A percentile compares a stretch with the other conserved stretches of the same genome.
Conservation (phyloP, 2,113 vertebrate species). For the Oncorhynchus clarkii region DNA sequence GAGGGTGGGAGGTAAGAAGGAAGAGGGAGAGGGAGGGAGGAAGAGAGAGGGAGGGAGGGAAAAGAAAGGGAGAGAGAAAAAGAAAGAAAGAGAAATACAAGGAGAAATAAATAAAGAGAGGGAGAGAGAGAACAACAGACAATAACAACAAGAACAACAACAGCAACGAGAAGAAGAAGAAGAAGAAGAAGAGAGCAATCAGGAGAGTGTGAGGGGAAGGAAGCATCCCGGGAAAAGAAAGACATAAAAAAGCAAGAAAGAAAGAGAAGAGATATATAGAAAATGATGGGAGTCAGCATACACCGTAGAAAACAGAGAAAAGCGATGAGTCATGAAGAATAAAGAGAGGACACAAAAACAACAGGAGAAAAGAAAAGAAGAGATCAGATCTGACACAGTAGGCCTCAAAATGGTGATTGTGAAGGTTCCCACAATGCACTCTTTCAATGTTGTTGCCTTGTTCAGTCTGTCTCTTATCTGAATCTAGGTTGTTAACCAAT, state of each 20-base stretch:
- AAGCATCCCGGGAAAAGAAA: conserved; percentile 31
- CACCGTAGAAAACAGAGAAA: conserved; percentile 63
- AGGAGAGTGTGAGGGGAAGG: conserved; percentile 13
- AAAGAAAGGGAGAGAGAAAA: conserved; percentile 1
- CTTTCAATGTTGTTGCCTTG: background rate
- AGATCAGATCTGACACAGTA: conserved; percentile 58
- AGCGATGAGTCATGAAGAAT: conserved; percentile 68
- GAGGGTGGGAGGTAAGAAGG: background rate
- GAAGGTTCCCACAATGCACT: conserved; percentile 26
- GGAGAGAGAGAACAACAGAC: conserved; percentile 5
- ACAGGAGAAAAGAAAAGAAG: conserved; percentile 75
- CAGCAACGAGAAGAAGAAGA: background rate
- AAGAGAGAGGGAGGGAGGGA: conserved; percentile 23
- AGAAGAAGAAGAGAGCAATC: conserved; percentile 3
- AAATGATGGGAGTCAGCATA: conserved; percentile 57
- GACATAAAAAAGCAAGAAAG: conserved; percentile 52
- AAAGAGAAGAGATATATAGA: conserved; percentile 44
- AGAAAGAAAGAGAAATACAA: background rate
- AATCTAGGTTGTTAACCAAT: background rate
- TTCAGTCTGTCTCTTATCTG: background rate
- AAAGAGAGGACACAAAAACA: conserved; percentile 64
- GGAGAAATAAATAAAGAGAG: background rate
- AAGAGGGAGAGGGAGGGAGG: conserved; percentile 11
- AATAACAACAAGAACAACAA: conserved; percentile 4
- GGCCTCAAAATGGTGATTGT: conserved; percentile 43